A percentile compares a stretch with the other conserved stretches of the same genome.
Evolutionary conservation across 2,888 invertebrate genomes (phyloP).

Genomic region (Hedya salicella): DNA sequence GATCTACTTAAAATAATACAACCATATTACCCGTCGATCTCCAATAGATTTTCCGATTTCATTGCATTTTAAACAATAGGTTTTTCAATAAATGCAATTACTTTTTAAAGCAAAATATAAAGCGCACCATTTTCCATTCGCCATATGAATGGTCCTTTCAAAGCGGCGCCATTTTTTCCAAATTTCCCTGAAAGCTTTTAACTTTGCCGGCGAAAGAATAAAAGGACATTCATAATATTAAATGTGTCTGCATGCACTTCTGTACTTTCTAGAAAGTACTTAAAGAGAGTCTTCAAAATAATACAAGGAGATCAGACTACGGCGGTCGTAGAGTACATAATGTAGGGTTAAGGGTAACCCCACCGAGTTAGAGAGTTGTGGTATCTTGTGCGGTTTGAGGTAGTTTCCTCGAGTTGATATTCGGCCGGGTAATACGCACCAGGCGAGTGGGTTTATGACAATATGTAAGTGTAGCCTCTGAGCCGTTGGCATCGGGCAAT

Average conservation of each 20-base stretch:
- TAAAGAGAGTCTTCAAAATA: slow-evolving; percentile 44
- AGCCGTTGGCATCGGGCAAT: slow-evolving; percentile 69
- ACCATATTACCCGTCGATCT: not conserved
- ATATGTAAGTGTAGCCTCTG: slow-evolving; percentile 69
- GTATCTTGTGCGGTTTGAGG: slow-evolving; percentile 51
- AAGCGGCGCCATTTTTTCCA: slow-evolving; percentile 26
- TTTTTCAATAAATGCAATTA: not conserved
- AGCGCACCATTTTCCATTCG: slow-evolving; percentile 15
- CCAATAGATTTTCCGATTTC: not conserved
- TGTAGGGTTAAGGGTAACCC: slow-evolving; percentile 52
- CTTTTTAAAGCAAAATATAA: slow-evolving; percentile 1
- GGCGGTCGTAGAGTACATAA: slow-evolving; percentile 40
- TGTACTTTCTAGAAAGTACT: slow-evolving; percentile 43
- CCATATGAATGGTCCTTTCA: slow-evolving; percentile 28
- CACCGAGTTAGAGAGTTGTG: slow-evolving; percentile 48
- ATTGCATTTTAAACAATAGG: not conserved
- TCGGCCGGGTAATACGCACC: slow-evolving; percentile 60
- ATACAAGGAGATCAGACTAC: slow-evolving; percentile 43
- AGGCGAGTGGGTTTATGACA: slow-evolving; percentile 61
- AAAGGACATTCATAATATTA: slow-evolving; percentile 37
- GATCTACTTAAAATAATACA: too few species aligned
- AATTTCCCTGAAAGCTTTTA: slow-evolving; percentile 38
- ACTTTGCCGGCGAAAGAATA: slow-evolving; percentile 28
- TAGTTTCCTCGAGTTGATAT: slow-evolving; percentile 54
- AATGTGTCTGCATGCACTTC: slow-evolving; percentile 40